Percentiles rank a stretch among this genome's conserved stretches.
Evolutionary conservation across 2,888 invertebrate species (phyloP).

Genomic region (Melikaiella ostensackeni): DNA sequence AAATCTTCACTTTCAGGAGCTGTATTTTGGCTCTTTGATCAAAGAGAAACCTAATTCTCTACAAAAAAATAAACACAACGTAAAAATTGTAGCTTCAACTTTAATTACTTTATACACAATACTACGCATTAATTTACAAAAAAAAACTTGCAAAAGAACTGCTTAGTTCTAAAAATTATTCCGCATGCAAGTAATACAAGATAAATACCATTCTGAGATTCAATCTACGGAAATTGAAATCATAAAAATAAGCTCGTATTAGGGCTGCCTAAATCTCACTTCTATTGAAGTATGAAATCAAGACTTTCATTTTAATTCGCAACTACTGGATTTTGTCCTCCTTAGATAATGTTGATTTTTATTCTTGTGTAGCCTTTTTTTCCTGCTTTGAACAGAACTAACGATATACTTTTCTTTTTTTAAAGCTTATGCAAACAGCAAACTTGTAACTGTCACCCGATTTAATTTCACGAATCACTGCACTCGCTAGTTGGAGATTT

Average conservation of each 20-base stretch:
- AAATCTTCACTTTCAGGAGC: too few relatives aligned
- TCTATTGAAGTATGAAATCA: neutral
- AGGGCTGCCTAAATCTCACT: neutral
- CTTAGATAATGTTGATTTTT: neutral
- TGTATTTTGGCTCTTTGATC: too few relatives aligned
- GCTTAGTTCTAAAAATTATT: neutral
- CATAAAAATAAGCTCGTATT: neutral
- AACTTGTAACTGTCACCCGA: conserved; percentile 27
- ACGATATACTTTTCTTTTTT: neutral
- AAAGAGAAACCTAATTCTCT: too few relatives aligned
- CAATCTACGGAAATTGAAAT: too few relatives aligned
- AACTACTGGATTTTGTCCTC: neutral
- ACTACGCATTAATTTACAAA: too few relatives aligned
- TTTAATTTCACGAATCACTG: conserved; percentile 35
- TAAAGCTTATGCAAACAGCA: conserved; percentile 20
- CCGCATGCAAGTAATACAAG: neutral
- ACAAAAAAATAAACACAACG: too few relatives aligned
- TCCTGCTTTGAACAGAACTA: conserved; percentile 2
- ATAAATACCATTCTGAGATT: neutral
- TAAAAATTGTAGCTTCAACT: neutral
- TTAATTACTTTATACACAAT: neutral
- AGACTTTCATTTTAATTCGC: neutral
- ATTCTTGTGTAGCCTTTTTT: neutral
- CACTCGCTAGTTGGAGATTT: conserved; percentile 11
- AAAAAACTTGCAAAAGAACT: too few relatives aligned